A percentile compares a stretch with the other conserved stretches of the same genome.
Evolutionary conservation across 2,113 vertebrate species (phyloP).

Genomic region (Oreochromis tanganicae): DNA sequence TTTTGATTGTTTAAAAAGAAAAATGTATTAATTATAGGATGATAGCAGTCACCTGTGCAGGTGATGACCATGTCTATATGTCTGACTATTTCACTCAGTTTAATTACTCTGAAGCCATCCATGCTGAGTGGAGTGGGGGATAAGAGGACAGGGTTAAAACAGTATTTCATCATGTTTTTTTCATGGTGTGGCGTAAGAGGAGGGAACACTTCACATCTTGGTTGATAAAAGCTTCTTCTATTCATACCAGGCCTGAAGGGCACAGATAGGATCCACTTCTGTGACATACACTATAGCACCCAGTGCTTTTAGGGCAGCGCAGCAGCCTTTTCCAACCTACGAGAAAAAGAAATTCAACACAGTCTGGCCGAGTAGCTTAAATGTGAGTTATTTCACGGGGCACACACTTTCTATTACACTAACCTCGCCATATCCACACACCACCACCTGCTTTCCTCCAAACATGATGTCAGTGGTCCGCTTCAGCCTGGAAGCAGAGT

Average conservation of each 20-base stretch:
- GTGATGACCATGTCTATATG: slow-evolving; percentile 91
- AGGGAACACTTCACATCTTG: neutral
- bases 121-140: slow-evolving; percentile 74
- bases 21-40: neutral
- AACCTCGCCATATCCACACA: slow-evolving; percentile 93
- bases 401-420: slow-evolving; percentile 10
- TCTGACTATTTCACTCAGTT: slow-evolving; percentile 82
- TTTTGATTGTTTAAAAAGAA: neutral
- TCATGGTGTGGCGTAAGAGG: neutral
- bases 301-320: slow-evolving; percentile 86
- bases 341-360: neutral
- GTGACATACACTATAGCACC: slow-evolving; percentile 87
- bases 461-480: slow-evolving; percentile 91
- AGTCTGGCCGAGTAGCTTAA: neutral
- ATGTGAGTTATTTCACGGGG: neutral
- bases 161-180: neutral
- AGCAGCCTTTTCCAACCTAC: slow-evolving; percentile 93
- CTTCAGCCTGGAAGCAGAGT: slow-evolving; percentile 75
- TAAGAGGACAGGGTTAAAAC: neutral
- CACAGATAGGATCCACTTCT: slow-evolving; percentile 93
- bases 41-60: slow-evolving; percentile 84
- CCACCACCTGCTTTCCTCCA: slow-evolving; percentile 88
- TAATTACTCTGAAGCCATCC: slow-evolving; percentile 90
- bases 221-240: neutral
- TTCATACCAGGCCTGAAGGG: slow-evolving; percentile 91